Base-by-base conservation (phyloP, 2,797 vertebrate genomes). In the Tiaroga cobitis region DNA sequence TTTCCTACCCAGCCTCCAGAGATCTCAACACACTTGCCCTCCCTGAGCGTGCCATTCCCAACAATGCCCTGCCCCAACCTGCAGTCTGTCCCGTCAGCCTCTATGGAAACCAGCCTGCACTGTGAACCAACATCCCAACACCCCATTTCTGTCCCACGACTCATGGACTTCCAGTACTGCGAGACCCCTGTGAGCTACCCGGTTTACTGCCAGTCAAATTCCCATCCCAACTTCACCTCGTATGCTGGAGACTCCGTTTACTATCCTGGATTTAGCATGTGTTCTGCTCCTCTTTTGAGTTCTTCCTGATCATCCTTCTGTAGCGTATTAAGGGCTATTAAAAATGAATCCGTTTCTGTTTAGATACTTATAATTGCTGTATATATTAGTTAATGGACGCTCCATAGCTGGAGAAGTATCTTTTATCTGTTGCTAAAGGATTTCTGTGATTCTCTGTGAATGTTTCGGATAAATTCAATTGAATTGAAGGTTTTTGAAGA, bases 91-190 rank as follows among this genome's bases (percentile, higher is more conserved):
- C 92, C 0, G 92, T 94, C 0, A 94, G 95, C 2, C 85, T 93
- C 95, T 15, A 94, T 95, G 0, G 96, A 96, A 16, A 93, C 94
- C 59, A 95, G 96, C 88, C 92, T 95, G 32, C 96, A 96, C 87
- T 94, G 95, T 0, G 96, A 97, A 88, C 94, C 95, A 91, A 94
- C 96, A 91, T 95, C 95, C 93, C 96, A 96, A 89, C 96, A 96
- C 87, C 94, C 95, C 2, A 96, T 97, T 93, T 96, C 96, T 89
- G 96, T 96, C 93, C 96, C 95, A 72, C 96, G 96, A 89, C 92
- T 96, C 85, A 95, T 96, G 96, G 96, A 97, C 95, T 95, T 95
- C 89, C 96, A 96, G 92, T 93, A 95, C 80, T 96, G 96, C 0
- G 96, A 97, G 91, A 94, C 96, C 93, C 95, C 96, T 89, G 93